Conservation (phyloP, 2,888 invertebrate species). For the Epistrophella euchroma region DNA sequence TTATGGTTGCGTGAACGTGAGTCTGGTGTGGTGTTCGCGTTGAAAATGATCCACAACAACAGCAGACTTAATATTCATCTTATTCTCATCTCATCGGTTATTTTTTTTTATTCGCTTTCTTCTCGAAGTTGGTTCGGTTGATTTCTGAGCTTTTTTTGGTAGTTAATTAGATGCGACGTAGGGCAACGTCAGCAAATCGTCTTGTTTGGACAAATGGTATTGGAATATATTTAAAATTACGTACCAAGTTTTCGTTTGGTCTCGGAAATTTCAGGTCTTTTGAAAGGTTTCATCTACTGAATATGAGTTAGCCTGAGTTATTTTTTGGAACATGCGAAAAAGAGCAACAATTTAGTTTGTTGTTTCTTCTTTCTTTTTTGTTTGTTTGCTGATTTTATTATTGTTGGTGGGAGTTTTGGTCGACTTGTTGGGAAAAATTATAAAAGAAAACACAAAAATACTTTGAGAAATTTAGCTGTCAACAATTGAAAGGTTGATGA, state of each 20-base stretch:
- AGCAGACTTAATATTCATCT: constrained; percentile 59
- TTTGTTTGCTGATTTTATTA: constrained; percentile 32
- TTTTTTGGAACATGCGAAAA: constrained; percentile 1
- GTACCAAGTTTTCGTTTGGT: not conserved
- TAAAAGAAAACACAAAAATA: constrained; percentile 45
- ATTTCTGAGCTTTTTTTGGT: constrained; percentile 4
- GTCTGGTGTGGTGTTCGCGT: constrained; percentile 44
- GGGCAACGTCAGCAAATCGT: constrained; percentile 64
- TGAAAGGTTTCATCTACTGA: constrained; percentile 6
- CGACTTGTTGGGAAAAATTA: constrained; percentile 26
- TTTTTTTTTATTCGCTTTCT: constrained; percentile 56
- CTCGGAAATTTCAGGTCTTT: not conserved
- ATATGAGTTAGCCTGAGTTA: not conserved
- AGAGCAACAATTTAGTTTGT: constrained; percentile 67
- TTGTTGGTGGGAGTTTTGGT: constrained; percentile 38
- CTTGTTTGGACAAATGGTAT: constrained; percentile 6
- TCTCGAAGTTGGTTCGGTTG: not conserved
- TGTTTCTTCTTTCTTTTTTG: constrained; percentile 5
- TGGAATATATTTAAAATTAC: not conserved
- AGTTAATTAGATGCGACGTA: not conserved
- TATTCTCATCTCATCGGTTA: constrained; percentile 54
- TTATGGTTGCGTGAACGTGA: constrained; percentile 31
- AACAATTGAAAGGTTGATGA: constrained; percentile 20
- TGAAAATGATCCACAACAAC: constrained; percentile 28
- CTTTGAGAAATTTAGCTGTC: constrained; percentile 36